Base-by-base conservation (phyloP, 2,888 invertebrate genomes). In the Agonum fuliginosum region DNA sequence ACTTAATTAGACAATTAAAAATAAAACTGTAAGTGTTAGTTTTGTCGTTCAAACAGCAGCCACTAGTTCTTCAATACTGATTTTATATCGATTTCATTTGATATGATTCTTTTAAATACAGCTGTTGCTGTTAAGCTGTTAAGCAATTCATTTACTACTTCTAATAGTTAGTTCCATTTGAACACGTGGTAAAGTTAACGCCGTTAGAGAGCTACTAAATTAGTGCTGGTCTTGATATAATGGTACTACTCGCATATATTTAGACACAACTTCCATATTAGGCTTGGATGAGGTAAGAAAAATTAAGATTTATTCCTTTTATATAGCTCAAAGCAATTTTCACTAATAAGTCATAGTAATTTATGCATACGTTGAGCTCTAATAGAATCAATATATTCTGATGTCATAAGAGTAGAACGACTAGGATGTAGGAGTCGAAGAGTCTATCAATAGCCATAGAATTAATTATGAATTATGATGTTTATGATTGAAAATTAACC, bases 121-220 rank as follows among this genome's bases (percentile, higher is more conserved):
- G n/a, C n/a, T n/a, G n/a, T n/a, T n/a, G n/a, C n/a, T n/a, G n/a
- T n/a, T n/a, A n/a, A n/a, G n/a, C n/a, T n/a, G n/a, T n/a, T n/a
- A n/a, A n/a, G n/a, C n/a, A n/a, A n/a, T n/a, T n/a, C n/a, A n/a
- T n/a, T n/a, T n/a, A n/a, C n/a, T n/a, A n/a, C n/a, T n/a, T n/a
- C n/a, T n/a, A n/a, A n/a, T n/a, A n/a, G n/a, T n/a, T n/a, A n/a
- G n/a, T n/a, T n/a, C n/a, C n/a, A n/a, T n/a, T n/a, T n/a, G 20
- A 67, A 67, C 67, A 67, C 67, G 41, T 41, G 67, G 24, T 67
- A 34, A n/a, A 67, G 37, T 67, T 41, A 37, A 8, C 67, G 41
- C 41, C 8, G 67, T n/a, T 67, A 67, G 67, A 67, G 67, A 67
- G 41, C 67, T 67, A 67, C 37, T 67, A 67, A 67, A 67, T 67